Conservation (phyloP, 2,113 vertebrate species). For the Actinemys pallida region DNA sequence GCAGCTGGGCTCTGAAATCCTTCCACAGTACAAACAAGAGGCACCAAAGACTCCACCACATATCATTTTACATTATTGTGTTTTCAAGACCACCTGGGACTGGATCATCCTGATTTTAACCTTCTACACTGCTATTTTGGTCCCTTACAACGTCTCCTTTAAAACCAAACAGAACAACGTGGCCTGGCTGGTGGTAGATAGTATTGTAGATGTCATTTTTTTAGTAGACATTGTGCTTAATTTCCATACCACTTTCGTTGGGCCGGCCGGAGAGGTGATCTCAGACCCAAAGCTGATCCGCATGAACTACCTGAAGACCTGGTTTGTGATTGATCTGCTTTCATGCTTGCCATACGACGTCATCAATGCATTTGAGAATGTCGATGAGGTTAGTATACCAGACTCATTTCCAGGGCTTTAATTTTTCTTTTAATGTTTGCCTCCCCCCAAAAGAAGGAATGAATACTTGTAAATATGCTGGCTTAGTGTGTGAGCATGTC, state of each 20-base stretch:
- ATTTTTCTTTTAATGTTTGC: slow-evolving; percentile 26
- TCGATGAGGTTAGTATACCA: slow-evolving; percentile 93
- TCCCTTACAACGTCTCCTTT: slow-evolving; percentile 98
- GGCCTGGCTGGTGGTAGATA: slow-evolving; percentile 96
- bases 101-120: slow-evolving; percentile 99
- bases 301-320: slow-evolving; percentile 98
- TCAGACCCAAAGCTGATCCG: slow-evolving; percentile 97
- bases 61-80: slow-evolving; percentile 97
- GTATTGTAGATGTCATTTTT: slow-evolving; percentile 98
- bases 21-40: slow-evolving; percentile 98
- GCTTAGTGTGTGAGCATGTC: rapidly evolving
- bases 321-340: slow-evolving; percentile 97
- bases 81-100: slow-evolving; percentile 99
- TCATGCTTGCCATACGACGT: slow-evolving; percentile 97
- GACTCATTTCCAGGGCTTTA: slow-evolving; percentile 13
- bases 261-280: slow-evolving; percentile 95
- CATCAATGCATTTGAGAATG: slow-evolving; percentile 98
- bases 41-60: slow-evolving; percentile 97
- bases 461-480: background rate
- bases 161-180: slow-evolving; percentile 99
- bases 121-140: slow-evolving; percentile 98
- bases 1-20: slow-evolving; percentile 96
- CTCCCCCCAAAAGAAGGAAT: background rate
- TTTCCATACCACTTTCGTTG: slow-evolving; percentile 98
- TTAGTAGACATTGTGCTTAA: slow-evolving; percentile 97